Base-by-base conservation (phyloP, 2,888 invertebrate genomes). In the Geophilus truncorum region DNA sequence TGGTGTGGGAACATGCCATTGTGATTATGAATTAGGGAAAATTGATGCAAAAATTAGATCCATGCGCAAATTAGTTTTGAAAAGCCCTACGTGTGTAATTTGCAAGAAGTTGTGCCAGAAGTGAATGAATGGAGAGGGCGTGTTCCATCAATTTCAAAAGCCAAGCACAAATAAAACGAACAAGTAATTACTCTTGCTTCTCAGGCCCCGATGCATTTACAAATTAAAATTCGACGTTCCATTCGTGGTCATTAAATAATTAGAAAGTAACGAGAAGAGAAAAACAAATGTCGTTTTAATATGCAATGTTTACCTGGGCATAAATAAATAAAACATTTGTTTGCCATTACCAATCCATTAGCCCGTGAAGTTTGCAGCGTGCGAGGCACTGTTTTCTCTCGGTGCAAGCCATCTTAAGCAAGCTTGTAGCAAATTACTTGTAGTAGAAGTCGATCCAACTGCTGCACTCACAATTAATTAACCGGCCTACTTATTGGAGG, bases 11-110 rank as follows among this genome's bases (percentile, higher is more conserved):
- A 57, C 57, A 23, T 57, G n/a, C 57, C 57, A 57, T 57, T 57
- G 57, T 57, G 57, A 57, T 57, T 57, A 57, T 57, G 57, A 57
- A 57, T 57, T 57, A 57, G 57, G 57, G 57, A 57, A 57, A 57
- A 57, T 57, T 57, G 57, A 57, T 57, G 57, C 57, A 57, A 57
- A 57, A 57, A 57, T 57, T 57, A 57, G 10, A 57, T 57, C 18
- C 57, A 21, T 18, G 57, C 57, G 4, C 57, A 57, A 57, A 57
- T 57, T 57, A 57, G 57, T 57, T 57, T 57, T 57, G 57, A 57
- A 57, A 57, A 23, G 57, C 21, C 57, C 57, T 57, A 18, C n/a
- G 57, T 57, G 57, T 5, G 57, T 57, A 57, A 57, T 57, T 57
- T 57, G 23, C 57, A 57, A 57, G 57, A 57, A 57, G 21, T n/a